A percentile compares a stretch with the other conserved stretches of the same genome.
Conservation (phyloP, 2,888 invertebrate genomes). For the Margaritifera margaritifera region DNA sequence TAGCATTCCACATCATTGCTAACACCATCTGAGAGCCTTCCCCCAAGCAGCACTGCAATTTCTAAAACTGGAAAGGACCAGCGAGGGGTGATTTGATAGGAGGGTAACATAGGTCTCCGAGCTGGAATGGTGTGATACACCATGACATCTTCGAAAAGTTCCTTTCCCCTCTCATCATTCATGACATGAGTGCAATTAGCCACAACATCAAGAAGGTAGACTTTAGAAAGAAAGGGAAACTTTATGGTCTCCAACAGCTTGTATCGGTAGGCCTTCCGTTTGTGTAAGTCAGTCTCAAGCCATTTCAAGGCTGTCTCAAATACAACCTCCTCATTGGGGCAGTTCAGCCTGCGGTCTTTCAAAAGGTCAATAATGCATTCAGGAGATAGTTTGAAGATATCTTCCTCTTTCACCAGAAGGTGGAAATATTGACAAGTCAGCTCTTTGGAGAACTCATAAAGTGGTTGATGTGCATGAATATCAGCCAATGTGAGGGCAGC, state of each 20-base stretch:
- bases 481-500: conserved; percentile 63
- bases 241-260: conserved; percentile 59
- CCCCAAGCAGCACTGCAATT: conserved; percentile 61
- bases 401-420: conserved; percentile 56
- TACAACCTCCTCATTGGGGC: conserved; percentile 57
- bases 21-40: conserved; percentile 60
- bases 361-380: conserved; percentile 60
- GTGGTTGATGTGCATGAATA: conserved; percentile 56
- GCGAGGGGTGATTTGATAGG: conserved; percentile 64
- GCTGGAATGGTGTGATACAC: conserved; percentile 61
- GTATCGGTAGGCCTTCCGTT: conserved; percentile 41
- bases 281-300: conserved; percentile 51
- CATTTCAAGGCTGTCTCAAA: conserved; percentile 59
- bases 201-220: conserved; percentile 57
- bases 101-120: conserved; percentile 55
- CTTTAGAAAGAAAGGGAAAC: conserved; percentile 58
- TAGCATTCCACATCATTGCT: conserved; percentile 66
- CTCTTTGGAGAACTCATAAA: conserved; percentile 58
- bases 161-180: conserved; percentile 54
- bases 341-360: conserved; percentile 54
- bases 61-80: conserved; percentile 52
- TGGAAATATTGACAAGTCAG: conserved; percentile 60
- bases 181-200: conserved; percentile 49
- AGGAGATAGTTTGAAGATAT: conserved; percentile 56
- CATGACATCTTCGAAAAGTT: conserved; percentile 58